These are phyloP conservation scores for Formica exsecta DNA, from an alignment of 1,140 invertebrate species.

Conservation along the genomic window DNA sequence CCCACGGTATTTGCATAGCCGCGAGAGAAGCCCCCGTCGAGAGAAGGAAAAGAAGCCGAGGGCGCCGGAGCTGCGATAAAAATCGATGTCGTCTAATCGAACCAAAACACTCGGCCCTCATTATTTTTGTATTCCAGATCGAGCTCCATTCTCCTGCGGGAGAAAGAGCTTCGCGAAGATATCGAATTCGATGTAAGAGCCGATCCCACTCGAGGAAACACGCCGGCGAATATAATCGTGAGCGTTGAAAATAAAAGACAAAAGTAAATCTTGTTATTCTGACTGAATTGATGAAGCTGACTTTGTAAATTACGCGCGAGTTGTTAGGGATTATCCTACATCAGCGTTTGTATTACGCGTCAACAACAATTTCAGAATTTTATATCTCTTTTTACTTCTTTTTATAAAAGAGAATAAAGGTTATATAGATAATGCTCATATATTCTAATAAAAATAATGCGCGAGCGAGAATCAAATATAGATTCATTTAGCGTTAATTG, in stretches of 20 bases:
- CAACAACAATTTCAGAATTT: background rate
- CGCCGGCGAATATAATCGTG: conserved; percentile 7
- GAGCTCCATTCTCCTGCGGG: background rate
- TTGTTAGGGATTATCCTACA: background rate
- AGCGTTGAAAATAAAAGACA: background rate
- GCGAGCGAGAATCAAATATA: background rate
- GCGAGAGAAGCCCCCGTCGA: conserved; percentile 46
- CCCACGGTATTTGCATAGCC: conserved; percentile 80
- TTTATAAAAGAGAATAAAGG: background rate
- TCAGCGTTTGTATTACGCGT: background rate
- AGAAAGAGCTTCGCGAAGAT: conserved; percentile 18
- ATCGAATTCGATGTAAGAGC: conserved; percentile 46
- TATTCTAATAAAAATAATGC: background rate
- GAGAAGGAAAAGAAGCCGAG: conserved; percentile 52
- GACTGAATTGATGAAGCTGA: background rate
- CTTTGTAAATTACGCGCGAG: background rate
- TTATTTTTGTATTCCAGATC: conserved; percentile 72
- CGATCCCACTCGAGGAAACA: conserved; percentile 36
- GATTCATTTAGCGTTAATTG: background rate
- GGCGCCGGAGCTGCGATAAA: conserved; percentile 67
- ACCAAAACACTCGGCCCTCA: conserved; percentile 78
- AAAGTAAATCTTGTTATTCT: conserved; percentile 1
- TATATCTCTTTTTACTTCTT: background rate
- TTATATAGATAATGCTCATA: background rate
- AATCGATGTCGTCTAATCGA: conserved; percentile 80